These are phyloP conservation scores for Dicyrtoma fusca DNA, from an alignment of 2,888 invertebrate genomes.

Conservation along the genomic window DNA sequence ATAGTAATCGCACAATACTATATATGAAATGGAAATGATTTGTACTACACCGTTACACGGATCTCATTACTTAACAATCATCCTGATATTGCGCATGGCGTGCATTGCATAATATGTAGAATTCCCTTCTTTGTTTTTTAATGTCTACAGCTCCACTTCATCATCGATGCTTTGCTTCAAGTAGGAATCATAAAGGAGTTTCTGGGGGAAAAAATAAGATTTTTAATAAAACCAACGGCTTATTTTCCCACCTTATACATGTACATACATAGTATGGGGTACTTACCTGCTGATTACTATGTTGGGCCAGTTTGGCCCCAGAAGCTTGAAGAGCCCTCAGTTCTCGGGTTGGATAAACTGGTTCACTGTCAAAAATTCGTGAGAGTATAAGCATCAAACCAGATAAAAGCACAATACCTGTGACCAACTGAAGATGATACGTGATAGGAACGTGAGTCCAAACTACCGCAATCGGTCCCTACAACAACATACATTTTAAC, in stretches of 20 bases:
- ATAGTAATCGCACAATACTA: too few relatives aligned
- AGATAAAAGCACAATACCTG: constrained; percentile 47
- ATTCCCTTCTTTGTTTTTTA: too few relatives aligned
- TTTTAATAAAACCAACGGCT: neutral
- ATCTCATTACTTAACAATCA: neutral
- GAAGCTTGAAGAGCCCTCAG: constrained; percentile 45
- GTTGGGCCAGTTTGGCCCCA: constrained; percentile 41
- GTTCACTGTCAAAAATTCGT: constrained; percentile 46
- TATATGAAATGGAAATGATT: neutral
- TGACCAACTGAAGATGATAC: constrained; percentile 52
- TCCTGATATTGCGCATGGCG: neutral
- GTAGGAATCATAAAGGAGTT: constrained; percentile 31
- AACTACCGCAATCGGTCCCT: constrained; percentile 50
- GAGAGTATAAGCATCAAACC: constrained; percentile 50
- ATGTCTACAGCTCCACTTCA: constrained; percentile 17
- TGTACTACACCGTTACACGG: neutral
- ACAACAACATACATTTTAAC: neutral
- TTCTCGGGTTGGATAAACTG: constrained; percentile 44
- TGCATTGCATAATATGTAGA: too few relatives aligned
- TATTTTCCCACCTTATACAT: too few relatives aligned
- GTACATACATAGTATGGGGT: neutral
- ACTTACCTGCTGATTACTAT: constrained; percentile 45
- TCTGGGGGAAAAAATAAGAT: constrained; percentile 27
- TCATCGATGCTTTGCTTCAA: constrained; percentile 38
- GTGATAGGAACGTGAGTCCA: constrained; percentile 47